Evolutionary conservation across 2,113 vertebrate species (phyloP).

Genomic region (Larimichthys polyactis): DNA sequence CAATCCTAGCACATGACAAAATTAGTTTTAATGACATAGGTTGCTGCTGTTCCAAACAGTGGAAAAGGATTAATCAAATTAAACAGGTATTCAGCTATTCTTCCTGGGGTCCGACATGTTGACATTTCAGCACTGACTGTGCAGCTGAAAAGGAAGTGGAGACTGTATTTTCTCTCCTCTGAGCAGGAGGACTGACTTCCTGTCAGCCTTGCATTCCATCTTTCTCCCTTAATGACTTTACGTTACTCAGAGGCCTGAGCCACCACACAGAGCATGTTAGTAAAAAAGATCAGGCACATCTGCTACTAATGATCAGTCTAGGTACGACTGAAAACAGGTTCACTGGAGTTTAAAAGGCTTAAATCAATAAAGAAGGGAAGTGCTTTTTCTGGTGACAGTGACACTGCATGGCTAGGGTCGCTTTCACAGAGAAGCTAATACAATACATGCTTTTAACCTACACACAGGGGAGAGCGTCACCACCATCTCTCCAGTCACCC

Average conservation of each 20-base stretch:
- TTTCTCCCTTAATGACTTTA: slow-evolving; percentile 23
- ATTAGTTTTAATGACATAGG: not conserved
- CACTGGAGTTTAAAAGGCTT: not conserved
- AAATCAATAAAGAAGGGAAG: not conserved
- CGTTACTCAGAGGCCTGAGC: not conserved
- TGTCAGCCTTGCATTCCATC: slow-evolving; percentile 59
- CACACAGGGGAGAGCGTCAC: slow-evolving; percentile 4
- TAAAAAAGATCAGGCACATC: slow-evolving; percentile 18
- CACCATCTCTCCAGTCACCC: not conserved
- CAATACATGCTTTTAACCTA: slow-evolving; percentile 45
- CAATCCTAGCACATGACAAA: not conserved
- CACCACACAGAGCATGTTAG: not conserved
- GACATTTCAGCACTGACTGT: slow-evolving; percentile 9
- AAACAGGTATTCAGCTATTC: not conserved
- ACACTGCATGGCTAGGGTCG: not conserved
- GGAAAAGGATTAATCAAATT: not conserved
- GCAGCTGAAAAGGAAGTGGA: slow-evolving; percentile 38
- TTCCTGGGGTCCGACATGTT: not conserved
- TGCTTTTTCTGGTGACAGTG: not conserved
- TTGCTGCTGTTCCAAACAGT: not conserved
- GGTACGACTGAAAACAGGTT: not conserved
- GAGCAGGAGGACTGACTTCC: slow-evolving; percentile 51
- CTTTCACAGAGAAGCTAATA: slow-evolving; percentile 8
- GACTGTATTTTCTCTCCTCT: slow-evolving; percentile 33
- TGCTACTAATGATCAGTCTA: not conserved